A percentile compares a stretch with the other conserved stretches of the same genome.
Conservation (phyloP, 2,888 invertebrate genomes). For the Chaetogeoica ovagalla region DNA sequence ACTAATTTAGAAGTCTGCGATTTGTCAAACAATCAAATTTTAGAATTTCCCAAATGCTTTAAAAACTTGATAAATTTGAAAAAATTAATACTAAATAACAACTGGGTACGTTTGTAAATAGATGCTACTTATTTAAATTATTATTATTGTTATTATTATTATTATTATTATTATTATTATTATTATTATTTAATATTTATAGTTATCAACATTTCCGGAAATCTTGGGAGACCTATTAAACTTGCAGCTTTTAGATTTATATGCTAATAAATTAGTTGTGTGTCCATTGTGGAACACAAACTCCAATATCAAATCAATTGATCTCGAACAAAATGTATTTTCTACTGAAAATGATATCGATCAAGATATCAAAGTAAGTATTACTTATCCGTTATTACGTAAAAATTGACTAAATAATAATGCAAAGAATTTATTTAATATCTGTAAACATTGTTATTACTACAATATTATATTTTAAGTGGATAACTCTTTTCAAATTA, state of each 20-base stretch:
- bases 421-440: neutral
- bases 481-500: neutral
- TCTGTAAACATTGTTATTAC: neutral
- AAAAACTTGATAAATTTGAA: constrained; percentile 37
- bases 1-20: constrained; percentile 37
- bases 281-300: constrained; percentile 3
- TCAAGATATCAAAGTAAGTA: constrained; percentile 12
- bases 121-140: neutral
- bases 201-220: constrained; percentile 32
- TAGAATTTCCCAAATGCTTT: constrained; percentile 34
- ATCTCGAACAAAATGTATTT: constrained; percentile 36
- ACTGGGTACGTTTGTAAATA: constrained; percentile 17
- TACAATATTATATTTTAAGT: neutral
- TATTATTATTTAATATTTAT: neutral
- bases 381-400: neutral
- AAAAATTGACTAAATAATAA: neutral
- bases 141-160: neutral
- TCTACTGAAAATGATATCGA: constrained; percentile 7
- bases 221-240: constrained; percentile 20
- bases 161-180: neutral
- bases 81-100: constrained; percentile 26
- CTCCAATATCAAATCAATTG: constrained; percentile 28
- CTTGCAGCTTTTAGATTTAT: constrained; percentile 31
- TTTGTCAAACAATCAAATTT: constrained; percentile 43
- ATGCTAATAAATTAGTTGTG: constrained; percentile 12